Conservation (phyloP, 30 jellyfish, hydroid and myxozoan genomes). For the Chrysaora quinquecirrha region DNA sequence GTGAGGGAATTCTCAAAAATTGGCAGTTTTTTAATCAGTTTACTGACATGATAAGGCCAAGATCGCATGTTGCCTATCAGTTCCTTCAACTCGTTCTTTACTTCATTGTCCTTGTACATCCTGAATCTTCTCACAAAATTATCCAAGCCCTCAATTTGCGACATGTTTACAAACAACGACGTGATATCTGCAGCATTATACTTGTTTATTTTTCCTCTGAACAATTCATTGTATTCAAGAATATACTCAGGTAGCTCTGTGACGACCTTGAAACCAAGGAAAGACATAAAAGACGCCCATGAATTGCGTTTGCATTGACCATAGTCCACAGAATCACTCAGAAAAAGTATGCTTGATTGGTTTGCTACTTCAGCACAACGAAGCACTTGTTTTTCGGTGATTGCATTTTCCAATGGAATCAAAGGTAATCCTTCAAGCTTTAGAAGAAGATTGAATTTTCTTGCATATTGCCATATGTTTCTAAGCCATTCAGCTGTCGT, state of each 20-base stretch:
- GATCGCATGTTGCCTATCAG: neutral
- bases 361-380: neutral
- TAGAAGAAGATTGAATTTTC: neutral
- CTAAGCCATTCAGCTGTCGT: conserved; percentile 29
- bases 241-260: conserved; percentile 18
- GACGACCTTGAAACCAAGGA: conserved; percentile 14
- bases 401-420: conserved; percentile 12
- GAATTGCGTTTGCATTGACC: neutral
- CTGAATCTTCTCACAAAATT: neutral
- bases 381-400: neutral
- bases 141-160: neutral
- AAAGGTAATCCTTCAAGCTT: conserved; percentile 63
- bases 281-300: neutral
- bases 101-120: neutral
- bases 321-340: neutral
- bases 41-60: neutral
- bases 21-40: conserved; percentile 6
- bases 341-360: neutral
- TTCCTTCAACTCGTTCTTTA: neutral
- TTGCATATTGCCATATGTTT: conserved; percentile 40
- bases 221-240: conserved; percentile 8
- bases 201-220: neutral
- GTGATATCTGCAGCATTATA: neutral
- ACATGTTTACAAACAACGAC: neutral
- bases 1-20: neutral